A percentile compares a stretch with the other conserved stretches of the same genome.
These are phyloP conservation scores for Nicator chloris DNA, from an alignment of 2,113 vertebrate genomes.

Conservation along the genomic window DNA sequence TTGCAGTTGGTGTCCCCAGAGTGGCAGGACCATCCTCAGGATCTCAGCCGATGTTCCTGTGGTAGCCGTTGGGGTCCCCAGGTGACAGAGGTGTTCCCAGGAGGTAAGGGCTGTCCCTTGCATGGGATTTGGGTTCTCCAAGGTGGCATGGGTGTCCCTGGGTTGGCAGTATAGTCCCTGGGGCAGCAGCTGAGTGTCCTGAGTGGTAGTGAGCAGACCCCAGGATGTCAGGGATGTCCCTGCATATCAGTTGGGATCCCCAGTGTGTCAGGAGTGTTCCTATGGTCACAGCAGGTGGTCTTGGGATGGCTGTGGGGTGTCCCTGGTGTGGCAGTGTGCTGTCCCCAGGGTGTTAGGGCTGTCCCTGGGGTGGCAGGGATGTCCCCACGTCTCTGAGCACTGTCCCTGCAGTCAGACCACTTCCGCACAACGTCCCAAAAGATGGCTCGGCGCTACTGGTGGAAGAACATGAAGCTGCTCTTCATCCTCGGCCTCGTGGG, in stretches of 20 bases:
- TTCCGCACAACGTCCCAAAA: conserved; percentile 93
- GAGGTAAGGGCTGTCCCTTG: neutral
- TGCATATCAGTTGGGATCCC: no score
- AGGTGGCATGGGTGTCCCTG: neutral
- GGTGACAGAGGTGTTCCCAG: neutral
- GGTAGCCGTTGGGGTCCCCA: neutral
- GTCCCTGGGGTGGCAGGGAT: neutral
- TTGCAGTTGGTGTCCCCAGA: neutral
- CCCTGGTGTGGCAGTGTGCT: neutral
- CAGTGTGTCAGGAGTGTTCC: neutral
- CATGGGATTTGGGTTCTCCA: neutral
- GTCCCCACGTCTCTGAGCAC: fast-evolving
- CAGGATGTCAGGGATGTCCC: no score
- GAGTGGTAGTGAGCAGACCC: neutral
- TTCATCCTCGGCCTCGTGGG: conserved; percentile 83
- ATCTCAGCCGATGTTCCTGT: neutral
- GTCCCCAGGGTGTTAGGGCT: neutral
- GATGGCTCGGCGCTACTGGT: conserved; percentile 90
- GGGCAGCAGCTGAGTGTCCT: neutral
- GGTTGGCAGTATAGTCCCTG: neutral
- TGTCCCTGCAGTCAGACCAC: conserved; percentile 82
- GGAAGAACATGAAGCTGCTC: conserved; percentile 92
- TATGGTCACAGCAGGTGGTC: neutral
- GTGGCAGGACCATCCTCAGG: neutral
- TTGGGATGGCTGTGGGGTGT: neutral